Base-by-base conservation (phyloP, 2,113 vertebrate species). In the Hippolais icterina region DNA sequence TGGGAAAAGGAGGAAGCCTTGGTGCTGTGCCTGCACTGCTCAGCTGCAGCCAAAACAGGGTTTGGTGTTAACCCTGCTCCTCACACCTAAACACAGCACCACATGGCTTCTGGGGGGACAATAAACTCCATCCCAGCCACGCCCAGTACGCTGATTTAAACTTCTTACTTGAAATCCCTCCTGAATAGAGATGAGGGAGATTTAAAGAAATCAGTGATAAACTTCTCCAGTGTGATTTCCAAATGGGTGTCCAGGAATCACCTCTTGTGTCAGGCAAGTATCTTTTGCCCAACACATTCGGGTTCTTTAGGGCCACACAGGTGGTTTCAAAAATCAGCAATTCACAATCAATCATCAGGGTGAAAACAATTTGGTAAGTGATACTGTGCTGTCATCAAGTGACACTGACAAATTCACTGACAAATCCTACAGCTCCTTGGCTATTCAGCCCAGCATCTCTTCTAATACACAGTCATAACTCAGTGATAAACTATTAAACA, bases 51-150 rank as follows among this genome's bases (percentile, higher is more conserved):
- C 39, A 69, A 63, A 79, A 59, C 0, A 63, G 0, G 1, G 23
- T 12, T 21, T 22, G 18, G n/a, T 25, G 29, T 4, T 3, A 1
- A 1, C 44, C 25, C 33, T 54, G 17, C 0, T 17, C 68, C 49
- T 59, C 28, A 44, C 61, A 13, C 20, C 83, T 24, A 15, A 76
- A 16, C 59, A 31, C 39, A 41, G 31, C 37, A 52, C 6, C 59
- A 11, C 31, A 4, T 4, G 7, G 53, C 37, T 68, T 14, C 21
- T 59, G 28, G 12, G 24, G 29, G 39, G 25, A 53, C 57, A 57
- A 25, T 2, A 5, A 84, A 65, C 59, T 19, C 31, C 11, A 23
- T 15, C 76, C 21, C 39, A 78, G 19, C 23, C 60, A 82, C 15
- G 37, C 1, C 5, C 54, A 35, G 16, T 0, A 31, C 5, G n/a